Base-by-base conservation (phyloP, 2,113 vertebrate species). In the Typhlomys cinereus region DNA sequence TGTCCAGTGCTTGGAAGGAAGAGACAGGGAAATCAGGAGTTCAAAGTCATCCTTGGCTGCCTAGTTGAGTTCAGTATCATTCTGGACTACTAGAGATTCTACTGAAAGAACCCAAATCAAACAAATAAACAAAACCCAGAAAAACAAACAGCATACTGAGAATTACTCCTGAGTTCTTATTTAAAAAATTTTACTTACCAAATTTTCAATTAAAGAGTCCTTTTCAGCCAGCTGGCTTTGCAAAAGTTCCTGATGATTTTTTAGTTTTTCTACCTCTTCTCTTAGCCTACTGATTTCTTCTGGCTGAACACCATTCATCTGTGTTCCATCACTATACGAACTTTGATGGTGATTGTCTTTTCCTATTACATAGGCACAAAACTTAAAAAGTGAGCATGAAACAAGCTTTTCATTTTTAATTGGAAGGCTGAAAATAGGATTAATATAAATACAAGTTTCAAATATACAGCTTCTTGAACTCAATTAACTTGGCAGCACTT, bases 261-360 rank as follows among this genome's bases (percentile, higher is more conserved):
- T 99, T 95, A 99, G 97, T 85, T 99, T 98, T 94, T 99, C 98
- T 92, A 99, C 3, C 92, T 99, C 98, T 90, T 99, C 98, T 90
- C 93, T 97, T 70, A 99, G 96, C 76, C 98, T 98, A 73, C 97
- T 95, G 20, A 98, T 96, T 97, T 99, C 99, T 95, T 99, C 99
- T 3, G 97, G 95, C 96, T 99, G 99, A 92, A 99, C 93, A 12
- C 99, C 99, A 17, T 99, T 99, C 95, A 99, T 89, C 79, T 99
- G 99, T 39, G 98, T 90, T 0, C 93, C 94, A 0, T 98, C 98
- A 4, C 69, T 87, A 2, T 97, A 94, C 39, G 97, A 95, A 52
- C 95, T 95, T 17, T 98, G 97, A 78, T 98, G 98, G 92, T 98
- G 99, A 83, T n/a, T 83, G 92, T 98, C 98, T 97, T 99, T 98